These are phyloP conservation scores for Marmota flaviventris DNA, from an alignment of 2,113 vertebrate species.

Conservation along the genomic window DNA sequence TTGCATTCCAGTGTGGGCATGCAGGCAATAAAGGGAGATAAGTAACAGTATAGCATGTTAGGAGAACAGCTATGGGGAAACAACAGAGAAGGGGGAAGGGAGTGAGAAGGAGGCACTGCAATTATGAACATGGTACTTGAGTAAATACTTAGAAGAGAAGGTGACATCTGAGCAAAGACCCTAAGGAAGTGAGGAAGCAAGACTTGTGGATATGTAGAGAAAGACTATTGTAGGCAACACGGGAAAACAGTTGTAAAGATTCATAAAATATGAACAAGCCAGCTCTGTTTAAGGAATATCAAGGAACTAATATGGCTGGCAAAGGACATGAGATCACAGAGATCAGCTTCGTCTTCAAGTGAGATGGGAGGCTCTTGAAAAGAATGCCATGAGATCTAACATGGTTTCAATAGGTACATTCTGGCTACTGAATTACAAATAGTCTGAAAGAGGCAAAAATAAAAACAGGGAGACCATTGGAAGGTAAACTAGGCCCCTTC, in stretches of 20 bases:
- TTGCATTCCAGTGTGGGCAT: background rate
- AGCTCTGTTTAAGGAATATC: background rate
- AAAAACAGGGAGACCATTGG: background rate
- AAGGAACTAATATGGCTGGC: background rate
- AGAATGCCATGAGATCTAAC: background rate
- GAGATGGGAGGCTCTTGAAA: background rate
- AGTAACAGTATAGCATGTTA: background rate
- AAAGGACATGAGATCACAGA: background rate
- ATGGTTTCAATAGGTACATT: background rate
- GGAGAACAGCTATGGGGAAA: background rate
- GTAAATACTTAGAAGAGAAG: background rate
- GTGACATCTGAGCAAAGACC: background rate
- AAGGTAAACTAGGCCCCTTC: background rate
- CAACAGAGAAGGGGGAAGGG: background rate
- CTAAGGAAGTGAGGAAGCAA: background rate
- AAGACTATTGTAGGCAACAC: background rate
- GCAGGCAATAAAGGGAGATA: background rate
- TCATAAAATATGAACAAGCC: background rate
- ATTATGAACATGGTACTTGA: background rate
- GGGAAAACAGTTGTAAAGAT: background rate
- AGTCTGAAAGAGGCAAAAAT: background rate
- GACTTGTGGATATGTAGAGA: background rate
- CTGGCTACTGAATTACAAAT: background rate
- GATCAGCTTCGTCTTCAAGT: background rate
- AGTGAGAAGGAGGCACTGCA: background rate